These are phyloP conservation scores for Urocyon cinereoargenteus DNA, from an alignment of 2,797 vertebrate species.

Conservation along the genomic window DNA sequence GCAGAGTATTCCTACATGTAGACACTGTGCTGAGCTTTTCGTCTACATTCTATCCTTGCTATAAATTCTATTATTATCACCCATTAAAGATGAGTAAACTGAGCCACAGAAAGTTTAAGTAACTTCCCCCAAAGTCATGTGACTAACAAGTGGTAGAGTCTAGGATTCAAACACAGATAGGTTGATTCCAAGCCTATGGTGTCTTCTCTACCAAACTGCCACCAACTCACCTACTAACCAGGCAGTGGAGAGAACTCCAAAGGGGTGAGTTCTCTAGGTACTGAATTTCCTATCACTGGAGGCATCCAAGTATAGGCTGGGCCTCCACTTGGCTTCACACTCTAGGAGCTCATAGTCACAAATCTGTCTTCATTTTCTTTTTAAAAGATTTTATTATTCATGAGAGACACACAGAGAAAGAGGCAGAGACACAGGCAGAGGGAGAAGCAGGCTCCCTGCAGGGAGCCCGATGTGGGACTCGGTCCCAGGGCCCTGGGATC, in stretches of 20 bases:
- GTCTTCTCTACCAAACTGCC: not conserved
- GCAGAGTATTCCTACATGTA: not conserved
- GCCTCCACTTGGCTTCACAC: not conserved
- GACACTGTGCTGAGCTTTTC: not conserved
- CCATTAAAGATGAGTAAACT: not conserved
- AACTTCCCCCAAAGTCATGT: not conserved
- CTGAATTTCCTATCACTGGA: not conserved
- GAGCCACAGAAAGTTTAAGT: not conserved
- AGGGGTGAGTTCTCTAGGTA: not conserved
- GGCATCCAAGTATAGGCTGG: not conserved
- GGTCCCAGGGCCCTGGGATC: no score
- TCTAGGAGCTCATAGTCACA: not conserved
- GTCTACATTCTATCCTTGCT: not conserved
- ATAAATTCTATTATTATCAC: not conserved
- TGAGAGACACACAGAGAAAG: no score
- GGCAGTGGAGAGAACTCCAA: not conserved
- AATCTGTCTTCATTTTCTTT: not conserved
- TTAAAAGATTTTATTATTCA: no score
- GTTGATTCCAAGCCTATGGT: not conserved
- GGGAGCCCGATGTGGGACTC: no score
- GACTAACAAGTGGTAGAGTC: not conserved
- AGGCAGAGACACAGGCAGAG: no score
- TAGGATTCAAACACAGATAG: not conserved
- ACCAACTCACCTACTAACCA: not conserved
- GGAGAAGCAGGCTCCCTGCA: no score